Evolutionary conservation across 2,113 vertebrate species (phyloP).

Genomic region (Ceyx cyanopectus): DNA sequence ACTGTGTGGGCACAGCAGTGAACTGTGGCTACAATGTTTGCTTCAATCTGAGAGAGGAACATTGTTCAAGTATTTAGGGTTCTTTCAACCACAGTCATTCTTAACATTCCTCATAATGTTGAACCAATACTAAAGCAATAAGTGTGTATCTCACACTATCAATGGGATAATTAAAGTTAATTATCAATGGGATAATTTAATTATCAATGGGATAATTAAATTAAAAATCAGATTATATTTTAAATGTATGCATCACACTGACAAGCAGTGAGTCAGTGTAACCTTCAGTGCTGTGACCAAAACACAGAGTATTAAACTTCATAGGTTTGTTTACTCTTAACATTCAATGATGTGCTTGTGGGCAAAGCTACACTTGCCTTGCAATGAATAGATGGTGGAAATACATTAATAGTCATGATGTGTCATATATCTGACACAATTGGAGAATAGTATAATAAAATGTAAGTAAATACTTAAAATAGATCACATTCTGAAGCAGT

Average conservation of each 20-base stretch:
- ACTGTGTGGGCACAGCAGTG: neutral
- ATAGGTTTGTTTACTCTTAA: neutral
- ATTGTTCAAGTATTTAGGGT: neutral
- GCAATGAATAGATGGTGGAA: neutral
- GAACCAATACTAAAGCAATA: neutral
- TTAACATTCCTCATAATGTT: neutral
- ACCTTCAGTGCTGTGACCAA: neutral
- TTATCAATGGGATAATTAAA: neutral
- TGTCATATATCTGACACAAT: neutral
- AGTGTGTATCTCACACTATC: neutral
- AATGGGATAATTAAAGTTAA: neutral
- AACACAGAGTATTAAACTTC: neutral
- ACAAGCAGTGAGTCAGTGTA: neutral
- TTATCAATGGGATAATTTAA: neutral
- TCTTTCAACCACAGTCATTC: fast-evolving
- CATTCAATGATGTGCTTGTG: neutral
- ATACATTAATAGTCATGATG: neutral
- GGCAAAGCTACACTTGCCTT: neutral
- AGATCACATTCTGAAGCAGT: neutral
- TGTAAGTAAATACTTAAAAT: neutral
- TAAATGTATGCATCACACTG: neutral
- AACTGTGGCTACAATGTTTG: neutral
- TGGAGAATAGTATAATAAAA: neutral
- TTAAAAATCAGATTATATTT: neutral
- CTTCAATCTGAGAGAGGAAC: neutral